Evolutionary conservation across 1,140 invertebrate genomes (phyloP).

Genomic region (Drosophila watanabei): DNA sequence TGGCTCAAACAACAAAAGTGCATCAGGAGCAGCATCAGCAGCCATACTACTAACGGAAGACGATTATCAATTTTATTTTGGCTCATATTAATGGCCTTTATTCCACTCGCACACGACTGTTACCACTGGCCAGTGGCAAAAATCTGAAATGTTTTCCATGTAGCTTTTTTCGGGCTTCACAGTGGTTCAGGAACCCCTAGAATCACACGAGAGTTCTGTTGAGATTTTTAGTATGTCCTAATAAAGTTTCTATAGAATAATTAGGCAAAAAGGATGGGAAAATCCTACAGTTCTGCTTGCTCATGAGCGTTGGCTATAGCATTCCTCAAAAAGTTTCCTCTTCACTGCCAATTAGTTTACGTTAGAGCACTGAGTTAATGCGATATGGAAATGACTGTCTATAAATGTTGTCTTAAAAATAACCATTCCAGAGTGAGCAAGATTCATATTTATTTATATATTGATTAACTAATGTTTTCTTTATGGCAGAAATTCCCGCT

Average conservation of each 20-base stretch:
- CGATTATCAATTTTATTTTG: conserved; percentile 52
- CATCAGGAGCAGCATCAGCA: conserved; percentile 39
- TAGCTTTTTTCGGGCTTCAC: background rate
- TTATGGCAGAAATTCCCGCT: background rate
- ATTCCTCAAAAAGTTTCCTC: background rate
- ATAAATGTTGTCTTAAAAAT: background rate
- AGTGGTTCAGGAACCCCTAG: conserved; percentile 4
- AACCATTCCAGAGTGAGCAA: background rate
- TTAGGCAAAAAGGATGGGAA: background rate
- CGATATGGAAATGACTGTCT: conserved; percentile 2
- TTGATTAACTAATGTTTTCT: background rate
- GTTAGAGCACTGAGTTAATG: background rate
- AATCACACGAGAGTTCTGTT: background rate
- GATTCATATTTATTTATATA: background rate
- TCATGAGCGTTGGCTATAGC: background rate
- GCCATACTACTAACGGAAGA: conserved; percentile 51
- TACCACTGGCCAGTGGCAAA: conserved; percentile 13
- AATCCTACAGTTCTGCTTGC: background rate
- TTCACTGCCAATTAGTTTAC: background rate
- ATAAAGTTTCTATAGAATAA: conserved; percentile 24
- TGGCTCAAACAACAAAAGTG: conserved; percentile 50
- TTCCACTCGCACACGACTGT: conserved; percentile 31
- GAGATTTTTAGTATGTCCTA: conserved; percentile 1
- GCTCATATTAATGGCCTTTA: conserved; percentile 55
- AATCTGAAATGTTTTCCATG: conserved; percentile 48